phyloP scores from a whole-genome alignment of 2,797 vertebrate genomes.

The Clarias platycephalus region DNA sequence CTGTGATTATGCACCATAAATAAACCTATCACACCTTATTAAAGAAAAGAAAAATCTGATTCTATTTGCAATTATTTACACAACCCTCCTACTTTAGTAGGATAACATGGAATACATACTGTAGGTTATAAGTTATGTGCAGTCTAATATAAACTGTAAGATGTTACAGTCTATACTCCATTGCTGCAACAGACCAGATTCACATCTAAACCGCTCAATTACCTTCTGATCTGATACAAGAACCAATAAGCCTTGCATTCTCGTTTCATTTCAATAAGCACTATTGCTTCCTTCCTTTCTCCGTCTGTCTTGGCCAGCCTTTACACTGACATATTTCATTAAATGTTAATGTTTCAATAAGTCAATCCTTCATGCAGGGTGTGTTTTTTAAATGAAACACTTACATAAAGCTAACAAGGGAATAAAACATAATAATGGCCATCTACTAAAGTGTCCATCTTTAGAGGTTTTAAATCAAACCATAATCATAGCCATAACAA shows the following conservation, averaged over 20 bases:
- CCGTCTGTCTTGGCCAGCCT: neutral
- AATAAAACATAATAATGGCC: neutral
- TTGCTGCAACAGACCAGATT: neutral
- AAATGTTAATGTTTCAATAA: conserved; percentile 1
- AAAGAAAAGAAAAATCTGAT: neutral
- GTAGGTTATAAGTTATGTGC: too few species aligned
- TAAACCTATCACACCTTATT: neutral
- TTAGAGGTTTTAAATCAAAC: neutral
- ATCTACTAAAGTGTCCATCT: neutral
- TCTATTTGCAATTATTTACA: neutral
- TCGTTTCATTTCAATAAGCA: neutral
- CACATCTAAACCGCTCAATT: conserved; percentile 2
- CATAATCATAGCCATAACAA: neutral
- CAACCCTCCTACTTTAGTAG: neutral
- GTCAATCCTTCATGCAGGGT: neutral
- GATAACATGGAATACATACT: neutral
- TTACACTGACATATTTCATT: conserved; percentile 17
- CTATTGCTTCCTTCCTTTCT: conserved; percentile 10
- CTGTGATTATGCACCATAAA: neutral
- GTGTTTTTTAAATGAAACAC: neutral
- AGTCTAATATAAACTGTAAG: neutral
- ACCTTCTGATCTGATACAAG: neutral
- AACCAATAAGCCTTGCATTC: conserved; percentile 7
- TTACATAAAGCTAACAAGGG: neutral
- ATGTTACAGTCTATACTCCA: neutral